These are phyloP conservation scores for Sapajus apella DNA, from an alignment of 2,113 vertebrate species.

Conservation along the genomic window DNA sequence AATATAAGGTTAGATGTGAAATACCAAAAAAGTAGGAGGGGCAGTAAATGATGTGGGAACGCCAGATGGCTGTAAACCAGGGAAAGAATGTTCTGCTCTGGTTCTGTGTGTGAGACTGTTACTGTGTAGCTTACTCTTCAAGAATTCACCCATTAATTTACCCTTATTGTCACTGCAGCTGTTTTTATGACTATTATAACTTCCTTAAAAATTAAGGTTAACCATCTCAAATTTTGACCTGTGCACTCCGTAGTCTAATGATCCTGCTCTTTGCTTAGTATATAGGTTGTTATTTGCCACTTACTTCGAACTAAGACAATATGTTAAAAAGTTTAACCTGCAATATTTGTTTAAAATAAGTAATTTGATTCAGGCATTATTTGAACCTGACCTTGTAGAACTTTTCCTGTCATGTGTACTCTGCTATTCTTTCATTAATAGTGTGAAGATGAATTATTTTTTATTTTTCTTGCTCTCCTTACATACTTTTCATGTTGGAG, in stretches of 20 bases:
- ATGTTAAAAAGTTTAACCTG: background rate
- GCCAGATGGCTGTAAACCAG: background rate
- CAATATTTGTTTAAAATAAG: conserved; percentile 5
- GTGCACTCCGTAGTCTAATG: background rate
- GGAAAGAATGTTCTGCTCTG: background rate
- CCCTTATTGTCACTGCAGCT: background rate
- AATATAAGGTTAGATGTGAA: background rate
- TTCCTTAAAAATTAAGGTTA: conserved; percentile 6
- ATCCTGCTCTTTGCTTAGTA: background rate
- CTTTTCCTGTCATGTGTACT: background rate
- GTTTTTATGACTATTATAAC: background rate
- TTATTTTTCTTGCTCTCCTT: conserved; percentile 44
- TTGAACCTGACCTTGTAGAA: background rate
- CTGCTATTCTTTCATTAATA: background rate
- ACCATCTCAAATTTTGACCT: background rate
- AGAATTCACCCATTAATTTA: background rate
- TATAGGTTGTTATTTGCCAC: background rate
- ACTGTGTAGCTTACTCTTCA: background rate
- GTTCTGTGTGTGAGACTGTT: background rate
- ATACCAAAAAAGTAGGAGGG: background rate
- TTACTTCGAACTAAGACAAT: background rate
- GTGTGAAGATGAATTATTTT: conserved; percentile 12
- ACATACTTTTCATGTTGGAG: conserved; percentile 19
- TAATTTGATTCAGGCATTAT: background rate
- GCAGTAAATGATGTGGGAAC: background rate